These are phyloP conservation scores for Semicossyphus pulcher DNA, from an alignment of 2,113 vertebrate species.

Conservation along the genomic window DNA sequence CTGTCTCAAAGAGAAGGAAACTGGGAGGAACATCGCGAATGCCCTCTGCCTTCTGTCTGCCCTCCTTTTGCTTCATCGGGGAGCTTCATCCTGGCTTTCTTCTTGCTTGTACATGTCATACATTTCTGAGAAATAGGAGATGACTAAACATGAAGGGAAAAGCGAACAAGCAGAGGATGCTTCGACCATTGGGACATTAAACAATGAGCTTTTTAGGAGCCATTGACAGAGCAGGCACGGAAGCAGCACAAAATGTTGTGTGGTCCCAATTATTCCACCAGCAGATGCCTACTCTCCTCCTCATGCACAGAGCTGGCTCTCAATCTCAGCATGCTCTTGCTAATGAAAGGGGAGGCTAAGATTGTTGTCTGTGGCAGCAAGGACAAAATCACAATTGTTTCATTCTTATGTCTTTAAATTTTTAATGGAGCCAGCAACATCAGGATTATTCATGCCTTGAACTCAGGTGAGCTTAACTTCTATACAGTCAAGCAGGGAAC, in stretches of 20 bases:
- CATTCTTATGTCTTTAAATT: conserved; percentile 23
- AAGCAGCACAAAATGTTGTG: conserved; percentile 9
- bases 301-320: neutral
- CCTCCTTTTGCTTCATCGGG: conserved; percentile 9
- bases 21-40: conserved; percentile 23
- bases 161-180: conserved; percentile 19
- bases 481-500: neutral
- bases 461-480: conserved; percentile 19
- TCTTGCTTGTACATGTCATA: conserved; percentile 18
- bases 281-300: neutral
- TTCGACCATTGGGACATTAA: conserved; percentile 27
- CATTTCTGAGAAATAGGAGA: conserved; percentile 21
- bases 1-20: conserved; percentile 25
- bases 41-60: conserved; percentile 17
- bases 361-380: neutral
- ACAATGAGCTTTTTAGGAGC: conserved; percentile 1
- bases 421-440: conserved; percentile 9
- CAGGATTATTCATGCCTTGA: conserved; percentile 36
- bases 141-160: conserved; percentile 32
- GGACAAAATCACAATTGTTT: conserved; percentile 14
- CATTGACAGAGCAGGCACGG: neutral
- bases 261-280: conserved; percentile 11
- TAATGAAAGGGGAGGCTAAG: conserved; percentile 17
- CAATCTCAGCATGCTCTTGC: neutral
- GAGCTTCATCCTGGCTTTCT: conserved; percentile 14